Conservation (phyloP, 2,113 vertebrate species). For the Scolopax mira region DNA sequence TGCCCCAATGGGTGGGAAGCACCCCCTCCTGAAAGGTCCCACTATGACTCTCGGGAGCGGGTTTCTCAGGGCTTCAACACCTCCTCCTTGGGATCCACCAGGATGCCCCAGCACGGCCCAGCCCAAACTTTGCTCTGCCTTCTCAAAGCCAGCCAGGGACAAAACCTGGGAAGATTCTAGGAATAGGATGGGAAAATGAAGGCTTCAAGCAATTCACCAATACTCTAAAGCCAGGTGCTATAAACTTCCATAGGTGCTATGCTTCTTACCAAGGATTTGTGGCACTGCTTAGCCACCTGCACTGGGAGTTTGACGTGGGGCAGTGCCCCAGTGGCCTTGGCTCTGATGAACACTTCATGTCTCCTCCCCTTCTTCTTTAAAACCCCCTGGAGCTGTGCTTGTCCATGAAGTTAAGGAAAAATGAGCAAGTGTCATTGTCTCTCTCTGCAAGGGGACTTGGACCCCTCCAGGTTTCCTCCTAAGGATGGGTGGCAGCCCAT, state of each 20-base stretch:
- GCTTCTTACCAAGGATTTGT: background rate
- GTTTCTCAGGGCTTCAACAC: background rate
- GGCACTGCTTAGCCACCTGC: background rate
- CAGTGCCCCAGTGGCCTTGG: background rate
- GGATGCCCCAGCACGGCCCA: background rate
- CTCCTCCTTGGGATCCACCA: accelerated
- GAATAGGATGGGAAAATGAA: background rate
- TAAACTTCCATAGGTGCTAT: background rate
- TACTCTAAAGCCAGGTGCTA: background rate
- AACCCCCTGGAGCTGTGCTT: background rate
- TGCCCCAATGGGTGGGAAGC: background rate
- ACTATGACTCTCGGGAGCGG: background rate
- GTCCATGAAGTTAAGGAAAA: background rate
- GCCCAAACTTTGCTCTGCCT: background rate
- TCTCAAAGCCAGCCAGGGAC: background rate
- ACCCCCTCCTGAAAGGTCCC: background rate
- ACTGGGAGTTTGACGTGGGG: accelerated
- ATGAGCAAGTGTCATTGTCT: background rate
- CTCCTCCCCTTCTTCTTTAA: background rate
- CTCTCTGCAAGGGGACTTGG: background rate
- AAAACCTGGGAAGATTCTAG: background rate
- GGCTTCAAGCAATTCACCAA: background rate
- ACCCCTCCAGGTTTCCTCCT: background rate
- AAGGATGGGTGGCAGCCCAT: background rate
- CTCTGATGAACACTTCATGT: background rate